Evolutionary conservation across 2,888 invertebrate genomes (phyloP).

Genomic region (Rhagophthalmus giganteus): DNA sequence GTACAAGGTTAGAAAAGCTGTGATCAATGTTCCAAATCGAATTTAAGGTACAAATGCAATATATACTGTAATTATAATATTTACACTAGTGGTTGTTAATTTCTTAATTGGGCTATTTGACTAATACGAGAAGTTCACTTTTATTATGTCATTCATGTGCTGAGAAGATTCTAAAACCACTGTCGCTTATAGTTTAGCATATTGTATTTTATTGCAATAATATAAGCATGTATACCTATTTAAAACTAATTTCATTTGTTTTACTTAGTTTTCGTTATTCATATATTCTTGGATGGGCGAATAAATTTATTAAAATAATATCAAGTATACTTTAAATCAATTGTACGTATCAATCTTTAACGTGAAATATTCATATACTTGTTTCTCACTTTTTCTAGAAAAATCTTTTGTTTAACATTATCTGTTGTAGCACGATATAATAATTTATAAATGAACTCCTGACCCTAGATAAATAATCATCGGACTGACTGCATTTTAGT

Average conservation of each 20-base stretch:
- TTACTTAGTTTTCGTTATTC: too few species aligned
- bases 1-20: slow-evolving; percentile 23
- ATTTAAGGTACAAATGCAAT: slow-evolving; percentile 26
- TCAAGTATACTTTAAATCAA: not conserved
- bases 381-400: not conserved
- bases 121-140: not conserved
- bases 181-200: too few species aligned
- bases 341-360: too few species aligned
- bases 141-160: not conserved
- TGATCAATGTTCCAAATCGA: slow-evolving; percentile 32
- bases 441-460: not conserved
- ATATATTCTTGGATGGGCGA: too few species aligned
- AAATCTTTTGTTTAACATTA: too few species aligned
- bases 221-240: too few species aligned
- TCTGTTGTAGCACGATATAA: not conserved
- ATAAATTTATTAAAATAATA: not conserved
- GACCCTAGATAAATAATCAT: not conserved
- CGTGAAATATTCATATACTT: not conserved
- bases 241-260: not conserved
- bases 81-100: not conserved
- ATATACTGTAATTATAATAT: not conserved
- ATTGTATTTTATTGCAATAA: too few species aligned
- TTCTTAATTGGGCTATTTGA: not conserved
- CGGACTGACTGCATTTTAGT: not conserved
- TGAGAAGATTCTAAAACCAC: not conserved